Percentiles rank a stretch among this genome's conserved stretches.
Conservation (phyloP, 2,797 vertebrate genomes). For the Galago senegalensis region DNA sequence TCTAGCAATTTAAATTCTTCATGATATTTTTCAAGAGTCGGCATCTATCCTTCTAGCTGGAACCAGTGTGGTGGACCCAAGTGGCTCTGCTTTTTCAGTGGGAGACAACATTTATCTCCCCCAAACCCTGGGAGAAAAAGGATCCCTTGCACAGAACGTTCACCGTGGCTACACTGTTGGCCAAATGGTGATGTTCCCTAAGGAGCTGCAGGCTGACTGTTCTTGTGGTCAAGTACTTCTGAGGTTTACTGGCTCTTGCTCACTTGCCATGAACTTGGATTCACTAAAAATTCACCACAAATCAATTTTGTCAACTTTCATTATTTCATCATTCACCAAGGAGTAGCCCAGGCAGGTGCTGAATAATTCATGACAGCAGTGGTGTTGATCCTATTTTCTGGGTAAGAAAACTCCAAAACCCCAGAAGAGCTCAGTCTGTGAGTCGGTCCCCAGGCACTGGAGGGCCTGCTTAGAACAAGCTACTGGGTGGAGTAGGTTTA, state of each 20-base stretch:
- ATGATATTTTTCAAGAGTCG: conserved; percentile 44
- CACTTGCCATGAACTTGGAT: conserved; percentile 74
- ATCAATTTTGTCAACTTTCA: conserved; percentile 78
- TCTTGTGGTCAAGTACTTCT: conserved; percentile 45
- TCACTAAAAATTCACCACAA: conserved; percentile 74
- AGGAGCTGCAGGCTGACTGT: neutral
- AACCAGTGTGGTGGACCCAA: neutral
- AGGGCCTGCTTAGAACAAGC: conserved; percentile 45
- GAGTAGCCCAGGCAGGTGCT: conserved; percentile 50
- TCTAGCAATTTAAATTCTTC: conserved; percentile 53
- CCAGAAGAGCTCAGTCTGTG: conserved; percentile 57
- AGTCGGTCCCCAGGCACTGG: conserved; percentile 5
- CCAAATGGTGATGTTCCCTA: conserved; percentile 16
- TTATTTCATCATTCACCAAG: conserved; percentile 77
- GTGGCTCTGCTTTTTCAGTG: neutral
- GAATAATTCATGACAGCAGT: conserved; percentile 70
- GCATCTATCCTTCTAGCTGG: neutral
- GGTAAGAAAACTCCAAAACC: conserved; percentile 68
- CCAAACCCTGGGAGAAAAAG: neutral
- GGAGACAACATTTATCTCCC: neutral
- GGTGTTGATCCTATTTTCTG: conserved; percentile 69
- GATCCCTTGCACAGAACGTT: neutral
- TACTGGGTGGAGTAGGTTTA: neutral
- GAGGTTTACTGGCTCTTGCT: conserved; percentile 41
- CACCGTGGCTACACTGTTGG: neutral